Conservation (phyloP, 1,140 invertebrate genomes). For the Drosophila guanche region DNA sequence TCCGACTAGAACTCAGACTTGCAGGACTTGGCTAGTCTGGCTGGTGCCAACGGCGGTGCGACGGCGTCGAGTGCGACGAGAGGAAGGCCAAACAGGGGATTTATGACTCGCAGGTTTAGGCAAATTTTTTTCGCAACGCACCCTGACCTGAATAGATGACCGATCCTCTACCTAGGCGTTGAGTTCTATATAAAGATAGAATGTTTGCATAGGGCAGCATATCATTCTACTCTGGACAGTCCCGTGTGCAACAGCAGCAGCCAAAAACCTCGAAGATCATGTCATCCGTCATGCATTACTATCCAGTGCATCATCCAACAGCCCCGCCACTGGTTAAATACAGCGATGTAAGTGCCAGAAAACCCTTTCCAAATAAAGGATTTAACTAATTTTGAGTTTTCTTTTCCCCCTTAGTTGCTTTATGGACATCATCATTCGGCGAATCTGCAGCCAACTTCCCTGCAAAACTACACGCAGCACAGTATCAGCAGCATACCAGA, state of each 20-base stretch:
- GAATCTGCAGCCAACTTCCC: constrained; percentile 5
- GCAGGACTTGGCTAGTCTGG: constrained; percentile 55
- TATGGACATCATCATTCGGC: constrained; percentile 43
- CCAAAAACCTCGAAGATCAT: constrained; percentile 32
- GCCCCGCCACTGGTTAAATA: constrained; percentile 51
- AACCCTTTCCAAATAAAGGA: not conserved
- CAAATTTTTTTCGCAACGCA: constrained; percentile 61
- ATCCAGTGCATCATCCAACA: constrained; percentile 66
- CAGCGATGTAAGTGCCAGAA: constrained; percentile 50
- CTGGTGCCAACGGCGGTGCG: constrained; percentile 54
- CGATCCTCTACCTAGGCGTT: constrained; percentile 47
- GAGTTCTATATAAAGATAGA: constrained; percentile 50
- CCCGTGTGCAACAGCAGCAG: constrained; percentile 16
- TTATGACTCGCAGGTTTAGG: constrained; percentile 78
- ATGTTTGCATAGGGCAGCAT: constrained; percentile 26
- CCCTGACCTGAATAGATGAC: constrained; percentile 24
- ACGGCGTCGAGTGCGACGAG: constrained; percentile 9
- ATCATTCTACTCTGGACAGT: constrained; percentile 58
- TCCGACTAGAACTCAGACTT: constrained; percentile 4
- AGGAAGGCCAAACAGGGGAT: constrained; percentile 47
- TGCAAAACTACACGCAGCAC: constrained; percentile 7
- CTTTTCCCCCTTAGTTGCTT: constrained; percentile 29
- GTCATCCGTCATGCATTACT: constrained; percentile 81
- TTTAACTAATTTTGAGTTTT: not conserved
- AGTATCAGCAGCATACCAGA: constrained; percentile 31